Evolutionary conservation across 2,797 vertebrate species (phyloP).

Genomic region (Xiphorhynchus erythropygius): DNA sequence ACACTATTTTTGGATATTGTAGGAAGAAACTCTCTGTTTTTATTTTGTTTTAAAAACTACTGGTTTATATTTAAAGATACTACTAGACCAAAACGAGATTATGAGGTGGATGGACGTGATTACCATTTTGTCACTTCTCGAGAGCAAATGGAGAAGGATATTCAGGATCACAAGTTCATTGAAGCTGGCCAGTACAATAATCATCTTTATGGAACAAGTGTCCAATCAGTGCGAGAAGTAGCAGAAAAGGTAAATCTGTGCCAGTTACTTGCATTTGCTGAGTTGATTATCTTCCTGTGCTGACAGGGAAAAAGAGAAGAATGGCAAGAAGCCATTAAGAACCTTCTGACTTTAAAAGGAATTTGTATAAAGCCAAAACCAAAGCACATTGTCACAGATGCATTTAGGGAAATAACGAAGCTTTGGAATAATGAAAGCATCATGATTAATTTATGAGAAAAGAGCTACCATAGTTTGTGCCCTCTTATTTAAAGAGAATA

Average conservation of each 20-base stretch:
- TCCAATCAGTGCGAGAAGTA: constrained; percentile 95
- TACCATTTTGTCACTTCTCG: constrained; percentile 95
- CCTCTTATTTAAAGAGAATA: background rate
- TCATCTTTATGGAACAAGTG: constrained; percentile 96
- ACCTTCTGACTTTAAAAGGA: background rate
- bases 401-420: background rate
- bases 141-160: constrained; percentile 98
- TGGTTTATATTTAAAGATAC: constrained; percentile 84
- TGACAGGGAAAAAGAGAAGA: background rate
- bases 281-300: background rate
- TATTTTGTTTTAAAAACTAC: background rate
- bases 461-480: background rate
- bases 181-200: constrained; percentile 98
- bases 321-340: background rate
- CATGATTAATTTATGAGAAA: background rate
- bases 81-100: constrained; percentile 95
- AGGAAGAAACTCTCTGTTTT: background rate
- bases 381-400: background rate
- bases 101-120: constrained; percentile 93
- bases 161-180: constrained; percentile 97
- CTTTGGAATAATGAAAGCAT: background rate
- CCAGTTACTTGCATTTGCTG: background rate
- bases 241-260: constrained; percentile 88
- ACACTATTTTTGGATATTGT: background rate
- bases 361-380: background rate